A percentile compares a stretch with the other conserved stretches of the same genome.
These are phyloP conservation scores for Drosophila melanosoma DNA, from an alignment of 2,888 invertebrate species.

Conservation along the genomic window DNA sequence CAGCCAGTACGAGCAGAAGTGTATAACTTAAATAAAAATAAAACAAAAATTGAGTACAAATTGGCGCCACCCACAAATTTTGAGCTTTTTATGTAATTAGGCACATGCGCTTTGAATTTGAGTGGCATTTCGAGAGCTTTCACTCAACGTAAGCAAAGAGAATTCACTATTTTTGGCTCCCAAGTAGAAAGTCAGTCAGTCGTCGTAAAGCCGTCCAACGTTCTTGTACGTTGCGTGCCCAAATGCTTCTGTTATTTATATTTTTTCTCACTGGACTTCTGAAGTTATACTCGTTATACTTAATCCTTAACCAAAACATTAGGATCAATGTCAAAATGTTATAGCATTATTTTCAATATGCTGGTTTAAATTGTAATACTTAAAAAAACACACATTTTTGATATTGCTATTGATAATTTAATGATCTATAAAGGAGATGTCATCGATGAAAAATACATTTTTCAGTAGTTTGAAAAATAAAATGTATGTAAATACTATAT, in stretches of 20 bases:
- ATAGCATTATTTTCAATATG: background rate
- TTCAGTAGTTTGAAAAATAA: background rate
- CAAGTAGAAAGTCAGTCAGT: conserved; percentile 21
- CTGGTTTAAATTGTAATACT: background rate
- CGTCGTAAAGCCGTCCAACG: conserved; percentile 2
- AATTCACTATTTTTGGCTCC: conserved; percentile 29
- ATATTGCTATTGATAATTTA: too few species aligned
- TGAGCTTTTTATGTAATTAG: conserved; percentile 33
- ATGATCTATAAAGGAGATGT: background rate
- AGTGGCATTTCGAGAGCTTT: conserved; percentile 37
- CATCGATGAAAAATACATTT: background rate
- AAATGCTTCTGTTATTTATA: background rate
- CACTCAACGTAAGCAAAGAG: conserved; percentile 24
- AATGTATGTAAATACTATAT: background rate
- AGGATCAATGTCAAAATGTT: background rate
- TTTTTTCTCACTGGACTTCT: background rate
- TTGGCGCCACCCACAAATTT: conserved; percentile 73
- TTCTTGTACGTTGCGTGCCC: background rate
- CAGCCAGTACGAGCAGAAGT: conserved; percentile 39
- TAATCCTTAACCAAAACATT: background rate
- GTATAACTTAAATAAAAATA: conserved; percentile 4
- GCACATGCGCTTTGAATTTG: conserved; percentile 58
- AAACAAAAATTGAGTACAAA: conserved; percentile 42
- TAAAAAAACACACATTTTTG: background rate
- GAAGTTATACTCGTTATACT: background rate